Evolutionary conservation across 2,888 invertebrate genomes (phyloP), one percentile per base, ranked within the genome.

Genomic region (Palloptera scutellata): DNA sequence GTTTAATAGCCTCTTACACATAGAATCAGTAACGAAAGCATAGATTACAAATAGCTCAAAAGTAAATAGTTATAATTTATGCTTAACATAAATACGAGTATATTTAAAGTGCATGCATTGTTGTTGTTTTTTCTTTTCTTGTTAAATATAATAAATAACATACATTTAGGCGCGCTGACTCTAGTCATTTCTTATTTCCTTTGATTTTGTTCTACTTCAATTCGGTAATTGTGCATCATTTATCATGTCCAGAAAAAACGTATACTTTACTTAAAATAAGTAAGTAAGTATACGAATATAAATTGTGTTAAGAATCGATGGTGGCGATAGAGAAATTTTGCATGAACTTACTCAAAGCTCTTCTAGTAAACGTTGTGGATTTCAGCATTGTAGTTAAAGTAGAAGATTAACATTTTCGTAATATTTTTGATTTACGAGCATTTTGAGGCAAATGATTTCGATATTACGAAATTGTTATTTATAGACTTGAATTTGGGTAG

Each of bases 81-180:
- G 52, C 13, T 60, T 51, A n/a, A 12, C 11, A 15, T 48, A 45
- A 2, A 17, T 43, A 43, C 13, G 30, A 43, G n/a, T 40, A 17
- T 45, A 54, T 60, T 61, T 55, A 19, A 41, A 17, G 13, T 42
- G 42, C 64, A 64, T 64, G 64, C 64, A 58, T 57, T 40, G 48
- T 57, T 13, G 5, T 30, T 30, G 2, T 30, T 30, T 30, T 30
- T 19, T 40, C 19, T 61, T n/a, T n/a, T n/a, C n/a, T n/a, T n/a
- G n/a, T n/a, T n/a, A n/a, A n/a, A n/a, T 40, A 54, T 59, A 53
- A 30, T 15, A 57, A 51, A 2, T 59, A 62, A 61, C 70, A 70
- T 66, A 61, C 61, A 53, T 70, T 57, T 48, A 61, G 70, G 68
- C 68, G 66, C 70, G 64, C 66, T 68, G 70, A 70, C 70, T 68